Percentiles rank a stretch among this genome's conserved stretches.
These are phyloP conservation scores for Neosilurus hyrtlii DNA, from an alignment of 2,797 vertebrate genomes.

Conservation along the genomic window DNA sequence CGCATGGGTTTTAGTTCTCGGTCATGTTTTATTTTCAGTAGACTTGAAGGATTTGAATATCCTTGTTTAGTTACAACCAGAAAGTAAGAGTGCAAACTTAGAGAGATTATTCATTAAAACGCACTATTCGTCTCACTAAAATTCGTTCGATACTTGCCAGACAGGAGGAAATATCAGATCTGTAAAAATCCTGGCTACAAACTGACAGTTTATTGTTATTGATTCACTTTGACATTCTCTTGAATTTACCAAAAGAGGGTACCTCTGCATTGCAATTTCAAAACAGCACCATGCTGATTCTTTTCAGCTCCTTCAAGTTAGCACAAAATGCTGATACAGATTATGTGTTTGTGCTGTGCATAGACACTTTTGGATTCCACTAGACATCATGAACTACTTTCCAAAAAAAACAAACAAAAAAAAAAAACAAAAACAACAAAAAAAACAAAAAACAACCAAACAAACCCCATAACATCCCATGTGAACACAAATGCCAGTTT, in stretches of 20 bases:
- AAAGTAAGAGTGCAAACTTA: conserved; percentile 40
- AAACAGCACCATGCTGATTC: conserved; percentile 31
- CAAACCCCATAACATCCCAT: too few species aligned
- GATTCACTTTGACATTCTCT: not conserved
- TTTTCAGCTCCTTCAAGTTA: not conserved
- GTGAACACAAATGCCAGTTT: not conserved
- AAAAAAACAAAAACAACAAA: not conserved
- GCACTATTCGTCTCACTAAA: not conserved
- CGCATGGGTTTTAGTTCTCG: not conserved
- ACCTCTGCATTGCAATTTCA: not conserved
- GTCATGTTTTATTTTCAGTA: conserved; percentile 3
- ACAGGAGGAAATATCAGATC: not conserved
- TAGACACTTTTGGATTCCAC: not conserved
- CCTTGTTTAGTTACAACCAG: conserved; percentile 18
- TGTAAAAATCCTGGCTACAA: conserved; percentile 8
- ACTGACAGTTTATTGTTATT: not conserved
- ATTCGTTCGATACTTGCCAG: not conserved
- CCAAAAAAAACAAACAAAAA: not conserved
- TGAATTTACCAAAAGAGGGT: not conserved
- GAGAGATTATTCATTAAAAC: conserved; percentile 11
- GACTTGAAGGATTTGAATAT: conserved; percentile 12
- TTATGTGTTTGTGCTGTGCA: conserved; percentile 23
- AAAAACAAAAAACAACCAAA: too few species aligned
- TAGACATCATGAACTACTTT: conserved; percentile 6
- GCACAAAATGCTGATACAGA: conserved; percentile 2